Evolutionary conservation across 2,888 invertebrate genomes (phyloP).

Genomic region (Polydesmus complanatus): DNA sequence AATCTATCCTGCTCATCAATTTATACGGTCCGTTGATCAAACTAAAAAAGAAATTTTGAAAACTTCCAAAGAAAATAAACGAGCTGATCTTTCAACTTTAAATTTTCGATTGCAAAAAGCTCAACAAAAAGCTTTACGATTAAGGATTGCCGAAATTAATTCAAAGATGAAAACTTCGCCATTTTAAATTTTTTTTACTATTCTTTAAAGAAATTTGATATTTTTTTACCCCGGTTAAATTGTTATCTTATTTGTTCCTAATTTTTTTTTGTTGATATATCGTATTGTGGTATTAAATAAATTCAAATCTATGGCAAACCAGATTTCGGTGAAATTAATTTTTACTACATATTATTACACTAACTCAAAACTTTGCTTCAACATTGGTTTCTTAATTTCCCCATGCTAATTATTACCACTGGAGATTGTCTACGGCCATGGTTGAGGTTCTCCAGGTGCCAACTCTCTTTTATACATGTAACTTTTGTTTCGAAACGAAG

Average conservation of each 20-base stretch:
- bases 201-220: no score
- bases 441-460: constrained; percentile 51
- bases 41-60: neutral
- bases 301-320: no score
- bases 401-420: neutral
- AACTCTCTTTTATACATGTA: constrained; percentile 53
- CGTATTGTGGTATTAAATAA: no score
- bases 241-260: no score
- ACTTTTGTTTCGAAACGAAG: constrained; percentile 61
- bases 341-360: no score
- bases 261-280: no score
- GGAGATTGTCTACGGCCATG: constrained; percentile 46
- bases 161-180: neutral
- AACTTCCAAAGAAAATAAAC: neutral
- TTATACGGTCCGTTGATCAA: neutral
- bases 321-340: no score
- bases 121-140: neutral
- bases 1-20: neutral
- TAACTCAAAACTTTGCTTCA: neutral
- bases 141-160: neutral
- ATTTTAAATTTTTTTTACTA: neutral
- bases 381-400: no score
- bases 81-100: neutral
- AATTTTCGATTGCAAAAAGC: neutral
- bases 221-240: no score